These are phyloP conservation scores for Colossoma macropomum DNA, from an alignment of 2,113 vertebrate genomes.

Conservation along the genomic window DNA sequence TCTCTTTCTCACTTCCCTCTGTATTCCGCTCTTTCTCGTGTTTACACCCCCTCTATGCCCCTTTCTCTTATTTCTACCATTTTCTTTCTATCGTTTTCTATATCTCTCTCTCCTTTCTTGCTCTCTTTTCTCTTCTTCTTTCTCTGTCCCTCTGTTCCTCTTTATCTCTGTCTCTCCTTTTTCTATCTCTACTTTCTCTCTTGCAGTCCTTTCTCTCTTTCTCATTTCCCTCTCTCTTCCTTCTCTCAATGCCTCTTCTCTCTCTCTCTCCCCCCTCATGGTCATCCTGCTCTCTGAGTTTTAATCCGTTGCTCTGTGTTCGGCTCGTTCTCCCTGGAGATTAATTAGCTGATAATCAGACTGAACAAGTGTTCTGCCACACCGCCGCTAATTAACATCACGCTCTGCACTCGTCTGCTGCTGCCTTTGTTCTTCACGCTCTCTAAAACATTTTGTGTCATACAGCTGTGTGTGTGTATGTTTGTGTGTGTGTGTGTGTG, in stretches of 20 bases:
- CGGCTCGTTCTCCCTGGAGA: conserved; percentile 71
- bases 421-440: conserved; percentile 34
- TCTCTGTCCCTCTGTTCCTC: too few relatives aligned
- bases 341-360: conserved; percentile 79
- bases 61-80: too few relatives aligned
- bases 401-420: conserved; percentile 62
- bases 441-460: conserved; percentile 34
- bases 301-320: conserved; percentile 61
- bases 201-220: too few relatives aligned
- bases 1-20: too few relatives aligned
- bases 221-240: neutral
- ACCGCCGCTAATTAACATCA: conserved; percentile 68
- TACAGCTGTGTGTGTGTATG: neutral
- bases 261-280: neutral
- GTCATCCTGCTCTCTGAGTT: conserved; percentile 39
- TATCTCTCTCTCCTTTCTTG: too few relatives aligned
- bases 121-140: too few relatives aligned
- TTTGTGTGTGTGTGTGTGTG: neutral
- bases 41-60: too few relatives aligned
- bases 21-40: too few relatives aligned
- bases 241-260: neutral
- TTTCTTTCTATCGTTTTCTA: too few relatives aligned
- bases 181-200: too few relatives aligned
- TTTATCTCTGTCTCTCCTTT: too few relatives aligned
- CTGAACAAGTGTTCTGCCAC: conserved; percentile 70